Evolutionary conservation across 1,140 invertebrate genomes (phyloP).

Genomic region (Cepaea nemoralis): DNA sequence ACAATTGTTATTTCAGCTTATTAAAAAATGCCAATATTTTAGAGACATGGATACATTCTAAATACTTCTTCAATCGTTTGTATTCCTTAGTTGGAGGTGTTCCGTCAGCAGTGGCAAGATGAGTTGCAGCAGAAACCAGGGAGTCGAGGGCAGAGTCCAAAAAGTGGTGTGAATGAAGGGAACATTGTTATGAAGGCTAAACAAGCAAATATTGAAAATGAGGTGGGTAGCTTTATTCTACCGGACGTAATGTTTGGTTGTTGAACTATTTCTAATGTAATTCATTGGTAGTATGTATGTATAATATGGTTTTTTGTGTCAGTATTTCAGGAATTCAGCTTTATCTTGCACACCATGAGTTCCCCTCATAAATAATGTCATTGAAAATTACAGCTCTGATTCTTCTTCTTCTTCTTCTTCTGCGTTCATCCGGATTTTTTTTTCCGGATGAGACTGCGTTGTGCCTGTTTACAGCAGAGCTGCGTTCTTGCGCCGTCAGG

Average conservation of each 20-base stretch:
- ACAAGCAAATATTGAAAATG: slow-evolving; percentile 14
- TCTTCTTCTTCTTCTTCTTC: too few species aligned
- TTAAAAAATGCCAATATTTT: too few species aligned
- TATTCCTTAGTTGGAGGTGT: slow-evolving; percentile 54
- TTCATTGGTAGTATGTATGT: neutral
- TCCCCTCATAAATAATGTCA: too few species aligned
- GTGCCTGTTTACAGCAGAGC: too few species aligned
- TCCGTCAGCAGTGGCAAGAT: slow-evolving; percentile 63
- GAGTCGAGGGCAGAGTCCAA: slow-evolving; percentile 23
- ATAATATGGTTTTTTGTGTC: neutral
- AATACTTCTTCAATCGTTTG: neutral
- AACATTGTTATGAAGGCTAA: slow-evolving; percentile 29
- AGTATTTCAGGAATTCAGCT: neutral
- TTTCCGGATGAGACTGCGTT: too few species aligned
- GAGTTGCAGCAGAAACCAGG: slow-evolving; percentile 48
- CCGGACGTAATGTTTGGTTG: too few species aligned
- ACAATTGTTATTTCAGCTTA: neutral
- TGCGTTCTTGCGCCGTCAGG: too few species aligned
- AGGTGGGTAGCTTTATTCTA: neutral
- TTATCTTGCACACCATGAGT: too few species aligned
- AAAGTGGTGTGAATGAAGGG: slow-evolving; percentile 15
- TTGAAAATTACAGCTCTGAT: too few species aligned
- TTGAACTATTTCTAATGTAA: too few species aligned
- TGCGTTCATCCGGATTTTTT: too few species aligned
- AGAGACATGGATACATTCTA: too few species aligned